phyloP scores from a whole-genome alignment of 2,888 invertebrate genomes.

The Trimorus sp. region DNA sequence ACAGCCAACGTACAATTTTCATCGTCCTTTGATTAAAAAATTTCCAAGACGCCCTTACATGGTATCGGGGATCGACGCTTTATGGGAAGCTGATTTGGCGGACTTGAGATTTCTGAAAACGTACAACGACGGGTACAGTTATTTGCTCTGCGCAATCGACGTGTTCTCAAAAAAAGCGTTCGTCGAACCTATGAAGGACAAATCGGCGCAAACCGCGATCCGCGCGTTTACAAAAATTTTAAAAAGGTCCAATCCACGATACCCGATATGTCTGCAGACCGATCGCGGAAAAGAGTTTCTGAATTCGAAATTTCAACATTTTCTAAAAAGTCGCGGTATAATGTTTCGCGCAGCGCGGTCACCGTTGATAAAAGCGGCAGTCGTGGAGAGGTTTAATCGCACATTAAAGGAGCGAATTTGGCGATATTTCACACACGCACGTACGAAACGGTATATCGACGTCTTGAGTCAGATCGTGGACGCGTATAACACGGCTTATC shows the following conservation, averaged over 20 bases:
- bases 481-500: slow-evolving; percentile 48
- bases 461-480: slow-evolving; percentile 67
- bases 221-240: slow-evolving; percentile 51
- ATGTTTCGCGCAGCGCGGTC: not conserved
- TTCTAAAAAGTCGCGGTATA: not conserved
- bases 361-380: not conserved
- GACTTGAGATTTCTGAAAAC: slow-evolving; percentile 34
- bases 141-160: slow-evolving; percentile 54
- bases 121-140: slow-evolving; percentile 46
- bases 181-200: slow-evolving; percentile 48
- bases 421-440: slow-evolving; percentile 36
- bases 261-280: slow-evolving; percentile 58
- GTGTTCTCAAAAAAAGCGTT: slow-evolving; percentile 61
- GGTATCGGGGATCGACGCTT: slow-evolving; percentile 61
- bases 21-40: slow-evolving; percentile 34
- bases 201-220: slow-evolving; percentile 24
- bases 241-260: not conserved
- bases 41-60: slow-evolving; percentile 51
- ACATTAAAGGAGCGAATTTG: slow-evolving; percentile 58
- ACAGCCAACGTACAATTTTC: slow-evolving; percentile 58
- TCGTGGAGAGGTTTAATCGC: slow-evolving; percentile 29
- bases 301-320: not conserved
- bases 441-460: slow-evolving; percentile 66
- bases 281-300: slow-evolving; percentile 70
- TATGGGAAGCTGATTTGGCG: slow-evolving; percentile 52